Evolutionary conservation across 2,888 invertebrate species (phyloP).

Genomic region (Campopleginae sp.): DNA sequence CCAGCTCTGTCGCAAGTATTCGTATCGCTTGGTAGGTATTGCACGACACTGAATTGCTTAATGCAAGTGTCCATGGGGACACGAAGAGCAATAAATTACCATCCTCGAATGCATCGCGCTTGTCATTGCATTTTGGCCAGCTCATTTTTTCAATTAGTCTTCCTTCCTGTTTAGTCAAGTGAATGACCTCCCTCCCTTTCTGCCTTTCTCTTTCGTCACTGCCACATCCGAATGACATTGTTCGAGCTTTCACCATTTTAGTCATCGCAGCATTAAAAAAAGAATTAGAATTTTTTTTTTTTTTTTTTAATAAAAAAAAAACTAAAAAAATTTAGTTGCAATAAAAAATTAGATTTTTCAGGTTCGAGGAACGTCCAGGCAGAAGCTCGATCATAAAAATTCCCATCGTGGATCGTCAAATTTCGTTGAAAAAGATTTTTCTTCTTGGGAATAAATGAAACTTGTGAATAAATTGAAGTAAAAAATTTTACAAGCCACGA

Average conservation of each 20-base stretch:
- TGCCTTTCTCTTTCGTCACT: conserved; percentile 13
- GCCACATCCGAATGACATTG: neutral
- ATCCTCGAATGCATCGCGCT: conserved; percentile 72
- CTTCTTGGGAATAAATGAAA: neutral
- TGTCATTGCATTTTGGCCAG: conserved; percentile 76
- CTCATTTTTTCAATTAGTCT: conserved; percentile 76
- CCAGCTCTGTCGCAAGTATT: conserved; percentile 31
- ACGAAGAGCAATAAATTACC: conserved; percentile 73
- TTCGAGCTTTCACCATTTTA: neutral
- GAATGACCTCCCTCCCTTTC: conserved; percentile 27
- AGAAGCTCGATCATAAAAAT: too few species aligned
- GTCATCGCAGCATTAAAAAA: neutral
- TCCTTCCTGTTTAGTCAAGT: conserved; percentile 73
- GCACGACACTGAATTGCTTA: conserved; percentile 78
- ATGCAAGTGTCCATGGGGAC: conserved; percentile 75
- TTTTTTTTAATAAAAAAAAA: neutral
- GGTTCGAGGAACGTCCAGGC: too few species aligned
- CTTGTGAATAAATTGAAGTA: neutral
- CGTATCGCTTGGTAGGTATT: conserved; percentile 68
- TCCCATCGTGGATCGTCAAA: neutral
- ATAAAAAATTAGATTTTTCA: too few species aligned
- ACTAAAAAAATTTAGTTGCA: neutral
- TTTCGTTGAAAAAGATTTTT: neutral
- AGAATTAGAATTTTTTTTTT: neutral
- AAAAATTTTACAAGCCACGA: neutral